Percentiles rank a stretch among this genome's conserved stretches.
Evolutionary conservation across 1,140 invertebrate genomes (phyloP).

Genomic region (Drosophila kanapiae): DNA sequence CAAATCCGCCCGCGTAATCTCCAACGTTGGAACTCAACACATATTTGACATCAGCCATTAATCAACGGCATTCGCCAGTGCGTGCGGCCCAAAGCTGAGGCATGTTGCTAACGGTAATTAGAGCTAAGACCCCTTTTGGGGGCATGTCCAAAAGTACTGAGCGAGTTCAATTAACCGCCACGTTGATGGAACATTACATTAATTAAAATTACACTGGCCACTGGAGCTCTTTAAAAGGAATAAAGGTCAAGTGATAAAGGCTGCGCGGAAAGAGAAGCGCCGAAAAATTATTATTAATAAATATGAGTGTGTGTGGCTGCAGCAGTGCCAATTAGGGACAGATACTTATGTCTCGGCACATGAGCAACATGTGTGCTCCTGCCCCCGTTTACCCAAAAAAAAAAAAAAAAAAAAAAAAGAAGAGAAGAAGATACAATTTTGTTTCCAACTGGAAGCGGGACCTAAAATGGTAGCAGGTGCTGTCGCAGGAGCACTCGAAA

Average conservation of each 20-base stretch:
- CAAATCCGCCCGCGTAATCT: slow-evolving; percentile 62
- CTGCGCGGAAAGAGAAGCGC: slow-evolving; percentile 48
- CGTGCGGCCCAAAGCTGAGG: slow-evolving; percentile 26
- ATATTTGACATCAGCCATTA: slow-evolving; percentile 55
- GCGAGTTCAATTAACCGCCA: slow-evolving; percentile 58
- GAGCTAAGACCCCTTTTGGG: slow-evolving; percentile 39
- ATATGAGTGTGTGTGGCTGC: slow-evolving; percentile 37
- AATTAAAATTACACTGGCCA: slow-evolving; percentile 64
- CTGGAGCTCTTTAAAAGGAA: slow-evolving; percentile 46
- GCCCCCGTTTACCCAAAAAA: slow-evolving; percentile 3
- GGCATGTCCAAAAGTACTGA: slow-evolving; percentile 28
- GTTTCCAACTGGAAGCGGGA: background rate
- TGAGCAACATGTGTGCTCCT: slow-evolving; percentile 67
- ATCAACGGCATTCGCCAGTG: slow-evolving; percentile 56
- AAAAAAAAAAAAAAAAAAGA: background rate
- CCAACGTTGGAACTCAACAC: slow-evolving; percentile 1
- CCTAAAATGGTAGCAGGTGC: slow-evolving; percentile 44
- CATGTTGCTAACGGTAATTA: slow-evolving; percentile 70
- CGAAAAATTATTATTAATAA: slow-evolving; percentile 66
- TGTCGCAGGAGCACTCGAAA: slow-evolving; percentile 23
- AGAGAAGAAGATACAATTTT: background rate
- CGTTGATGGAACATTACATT: slow-evolving; percentile 58
- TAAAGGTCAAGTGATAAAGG: slow-evolving; percentile 54
- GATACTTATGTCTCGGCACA: slow-evolving; percentile 52
- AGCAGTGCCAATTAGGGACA: slow-evolving; percentile 64